Base-by-base conservation (phyloP, 2,888 invertebrate genomes). In the Harmothoe impar region DNA sequence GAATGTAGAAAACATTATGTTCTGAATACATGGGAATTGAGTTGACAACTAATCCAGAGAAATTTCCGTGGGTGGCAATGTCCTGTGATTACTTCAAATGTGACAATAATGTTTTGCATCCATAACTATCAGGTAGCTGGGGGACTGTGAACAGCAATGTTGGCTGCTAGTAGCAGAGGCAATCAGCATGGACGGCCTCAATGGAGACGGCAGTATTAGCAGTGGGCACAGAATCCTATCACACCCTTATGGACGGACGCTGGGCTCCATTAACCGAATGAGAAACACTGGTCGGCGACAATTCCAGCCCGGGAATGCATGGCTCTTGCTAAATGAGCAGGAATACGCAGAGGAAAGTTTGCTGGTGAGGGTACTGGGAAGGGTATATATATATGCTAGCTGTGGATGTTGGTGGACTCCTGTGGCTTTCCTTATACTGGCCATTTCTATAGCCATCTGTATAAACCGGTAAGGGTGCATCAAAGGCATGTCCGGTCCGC, bases 51-150 rank as follows among this genome's bases (percentile, higher is more conserved):
- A 23, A 29, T 72, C n/a, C n/a, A n/a, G 25, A 15, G 29, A 15
- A 72, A 72, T 72, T 72, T 72, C 72, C 72, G 0, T 7, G 72
- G n/a, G 29, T 72, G 25, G 72, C 72, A 72, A 25, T 29, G 23
- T 43, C 33, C 81, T 81, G 81, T 81, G 81, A 35, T 43, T 81
- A 81, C 81, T 81, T 81, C 81, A 35, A 33, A 81, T 81, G 81
- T 81, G 35, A 81, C 23, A 20, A 81, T 81, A 35, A 23, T 72
- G 0, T 81, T 81, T 33, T 81, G 33, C 23, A 12, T 15, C 81
- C 81, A 81, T 43, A 81, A 81, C 33, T 35, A 81, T 81, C 43
- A 43, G 25, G 35, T 35, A 43, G 43, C 15, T 31, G 77, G 17
- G 77, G 29, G 31, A 29, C 31, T 77, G 77, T 62, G 62, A n/a